These are phyloP conservation scores for Andrena minutula DNA, from an alignment of 2,888 invertebrate genomes.

Conservation along the genomic window DNA sequence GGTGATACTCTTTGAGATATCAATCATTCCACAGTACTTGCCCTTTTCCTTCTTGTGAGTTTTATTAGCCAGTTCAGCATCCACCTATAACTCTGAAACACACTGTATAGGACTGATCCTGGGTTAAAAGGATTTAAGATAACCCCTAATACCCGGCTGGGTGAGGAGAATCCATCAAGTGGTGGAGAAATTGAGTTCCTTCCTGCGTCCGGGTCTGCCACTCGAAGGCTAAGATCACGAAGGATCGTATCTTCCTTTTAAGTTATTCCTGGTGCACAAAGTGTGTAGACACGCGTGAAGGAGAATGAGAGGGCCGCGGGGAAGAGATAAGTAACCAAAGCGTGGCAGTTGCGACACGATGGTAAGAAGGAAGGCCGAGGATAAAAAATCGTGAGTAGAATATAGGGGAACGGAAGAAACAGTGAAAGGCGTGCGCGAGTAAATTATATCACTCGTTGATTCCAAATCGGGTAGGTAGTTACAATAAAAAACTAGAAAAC, in stretches of 20 bases:
- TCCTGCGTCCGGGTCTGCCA: neutral
- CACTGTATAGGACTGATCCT: constrained; percentile 2
- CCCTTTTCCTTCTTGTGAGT: neutral
- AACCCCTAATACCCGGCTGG: constrained; percentile 3
- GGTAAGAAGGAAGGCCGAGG: neutral
- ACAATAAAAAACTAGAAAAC: neutral
- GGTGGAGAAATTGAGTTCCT: neutral
- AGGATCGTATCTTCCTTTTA: constrained; percentile 22
- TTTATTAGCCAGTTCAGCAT: neutral
- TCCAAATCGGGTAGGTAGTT: neutral
- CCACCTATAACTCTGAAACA: neutral
- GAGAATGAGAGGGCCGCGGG: neutral
- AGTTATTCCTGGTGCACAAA: neutral
- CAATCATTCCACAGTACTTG: neutral
- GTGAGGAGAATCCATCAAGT: constrained; percentile 1
- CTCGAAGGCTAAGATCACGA: constrained; percentile 9
- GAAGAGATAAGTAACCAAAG: neutral
- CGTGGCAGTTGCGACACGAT: neutral
- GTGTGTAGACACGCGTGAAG: neutral
- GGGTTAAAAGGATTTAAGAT: constrained; percentile 22
- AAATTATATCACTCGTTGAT: constrained; percentile 15
- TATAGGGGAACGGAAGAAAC: neutral
- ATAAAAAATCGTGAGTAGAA: constrained; percentile 6
- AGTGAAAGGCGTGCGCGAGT: neutral
- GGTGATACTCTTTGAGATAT: too few relatives aligned